phyloP scores from a whole-genome alignment of 2,797 vertebrate genomes.

The Crenichthys baileyi region DNA sequence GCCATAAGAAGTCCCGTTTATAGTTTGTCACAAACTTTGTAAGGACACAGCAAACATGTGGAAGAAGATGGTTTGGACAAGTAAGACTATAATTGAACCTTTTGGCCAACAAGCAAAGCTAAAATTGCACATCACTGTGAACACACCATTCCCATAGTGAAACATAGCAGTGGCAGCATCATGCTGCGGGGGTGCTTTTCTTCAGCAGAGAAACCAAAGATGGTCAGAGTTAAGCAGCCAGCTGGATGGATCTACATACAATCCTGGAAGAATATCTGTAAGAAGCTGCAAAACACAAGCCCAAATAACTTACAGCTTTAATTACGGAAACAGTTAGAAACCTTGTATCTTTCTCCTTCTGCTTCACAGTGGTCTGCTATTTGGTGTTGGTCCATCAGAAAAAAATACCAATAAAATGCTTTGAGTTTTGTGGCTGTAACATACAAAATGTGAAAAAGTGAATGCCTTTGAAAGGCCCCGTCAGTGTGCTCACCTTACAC shows the following conservation, averaged over 20 bases:
- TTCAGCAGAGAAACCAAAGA: neutral
- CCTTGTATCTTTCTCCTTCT: neutral
- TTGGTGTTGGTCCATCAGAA: neutral
- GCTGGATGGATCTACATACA: neutral
- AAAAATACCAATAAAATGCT: neutral
- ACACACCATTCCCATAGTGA: no score
- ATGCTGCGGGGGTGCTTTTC: neutral
- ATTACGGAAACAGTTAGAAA: neutral
- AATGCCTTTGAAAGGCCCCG: neutral
- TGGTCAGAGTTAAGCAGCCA: neutral
- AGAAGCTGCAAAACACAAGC: neutral
- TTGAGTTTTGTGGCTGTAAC: neutral
- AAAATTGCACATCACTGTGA: no score
- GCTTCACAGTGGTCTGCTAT: neutral
- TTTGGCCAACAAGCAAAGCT: no score
- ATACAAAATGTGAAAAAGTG: neutral
- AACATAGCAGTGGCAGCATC: no score
- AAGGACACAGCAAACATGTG: no score
- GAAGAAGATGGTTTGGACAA: no score
- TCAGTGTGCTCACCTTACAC: constrained; percentile 84
- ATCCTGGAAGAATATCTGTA: neutral
- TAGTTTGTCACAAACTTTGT: no score
- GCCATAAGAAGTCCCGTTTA: no score
- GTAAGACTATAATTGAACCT: no score
- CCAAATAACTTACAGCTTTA: neutral